phyloP scores from a whole-genome alignment of 2,113 vertebrate genomes.

The Solenodon paradoxus region DNA sequence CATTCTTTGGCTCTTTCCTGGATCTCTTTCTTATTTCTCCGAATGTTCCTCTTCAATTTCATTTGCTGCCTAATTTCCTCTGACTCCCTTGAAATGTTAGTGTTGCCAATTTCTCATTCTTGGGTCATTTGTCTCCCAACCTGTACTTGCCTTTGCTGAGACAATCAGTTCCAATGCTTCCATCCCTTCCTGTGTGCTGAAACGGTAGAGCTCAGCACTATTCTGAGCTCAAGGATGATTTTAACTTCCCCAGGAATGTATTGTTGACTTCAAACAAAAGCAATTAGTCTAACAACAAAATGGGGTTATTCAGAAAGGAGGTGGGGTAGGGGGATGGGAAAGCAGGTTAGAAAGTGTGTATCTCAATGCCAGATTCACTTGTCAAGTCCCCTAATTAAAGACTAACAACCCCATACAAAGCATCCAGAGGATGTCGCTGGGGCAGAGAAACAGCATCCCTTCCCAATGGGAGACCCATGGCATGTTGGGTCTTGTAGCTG shows the following conservation, averaged over 20 bases:
- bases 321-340: too few species aligned
- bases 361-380: too few species aligned
- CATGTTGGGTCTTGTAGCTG: too few species aligned
- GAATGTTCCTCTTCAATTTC: not conserved
- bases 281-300: not conserved
- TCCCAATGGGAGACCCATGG: too few species aligned
- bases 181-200: not conserved
- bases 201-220: not conserved
- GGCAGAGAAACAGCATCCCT: too few species aligned
- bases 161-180: not conserved
- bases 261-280: not conserved
- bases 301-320: too few species aligned
- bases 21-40: not conserved
- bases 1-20: not conserved
- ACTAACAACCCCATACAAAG: too few species aligned
- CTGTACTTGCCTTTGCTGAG: not conserved
- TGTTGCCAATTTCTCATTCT: not conserved
- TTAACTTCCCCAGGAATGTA: not conserved
- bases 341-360: too few species aligned
- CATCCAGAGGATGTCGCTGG: too few species aligned
- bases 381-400: too few species aligned
- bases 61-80: not conserved
- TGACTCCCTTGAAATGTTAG: not conserved
- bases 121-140: rapidly evolving
- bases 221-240: not conserved